These are phyloP conservation scores for Ptyas mucosa DNA, from an alignment of 2,113 vertebrate species.

Conservation along the genomic window DNA sequence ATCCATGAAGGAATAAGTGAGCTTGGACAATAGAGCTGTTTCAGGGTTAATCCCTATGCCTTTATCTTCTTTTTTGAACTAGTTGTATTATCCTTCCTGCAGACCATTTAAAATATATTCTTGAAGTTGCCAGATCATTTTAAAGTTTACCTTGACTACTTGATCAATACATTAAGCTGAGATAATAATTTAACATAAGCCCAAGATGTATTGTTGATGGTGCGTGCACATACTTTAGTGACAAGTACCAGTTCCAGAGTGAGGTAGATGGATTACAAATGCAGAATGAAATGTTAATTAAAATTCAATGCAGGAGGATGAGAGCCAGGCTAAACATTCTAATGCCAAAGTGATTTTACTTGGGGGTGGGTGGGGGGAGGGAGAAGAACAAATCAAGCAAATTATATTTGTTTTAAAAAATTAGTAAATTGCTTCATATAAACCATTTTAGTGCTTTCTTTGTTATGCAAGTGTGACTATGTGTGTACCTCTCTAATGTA, in stretches of 20 bases:
- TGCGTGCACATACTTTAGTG: not conserved
- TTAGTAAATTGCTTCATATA: conserved; percentile 38
- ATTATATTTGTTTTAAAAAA: conserved; percentile 61
- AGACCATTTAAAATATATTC: not conserved
- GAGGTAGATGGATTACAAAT: conserved; percentile 8
- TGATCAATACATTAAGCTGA: not conserved
- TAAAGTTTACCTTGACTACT: not conserved
- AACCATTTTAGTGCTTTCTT: conserved; percentile 41
- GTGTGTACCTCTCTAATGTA: conserved; percentile 41
- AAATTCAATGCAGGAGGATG: conserved; percentile 25
- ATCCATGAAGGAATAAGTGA: not conserved
- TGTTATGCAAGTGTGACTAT: conserved; percentile 26
- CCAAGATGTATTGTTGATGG: not conserved
- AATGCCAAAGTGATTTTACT: conserved; percentile 55
- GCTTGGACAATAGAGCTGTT: not conserved
- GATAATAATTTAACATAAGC: not conserved
- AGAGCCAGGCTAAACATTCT: conserved; percentile 35
- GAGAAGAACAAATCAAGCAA: conserved; percentile 56
- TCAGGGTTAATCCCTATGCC: not conserved
- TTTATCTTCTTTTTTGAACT: not conserved
- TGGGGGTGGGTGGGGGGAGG: conserved; percentile 24
- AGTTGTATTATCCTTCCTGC: not conserved
- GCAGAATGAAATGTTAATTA: conserved; percentile 30
- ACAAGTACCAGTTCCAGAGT: not conserved
- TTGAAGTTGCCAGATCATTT: not conserved